Conservation (phyloP, 1,140 invertebrate species). For the Mya arenaria region DNA sequence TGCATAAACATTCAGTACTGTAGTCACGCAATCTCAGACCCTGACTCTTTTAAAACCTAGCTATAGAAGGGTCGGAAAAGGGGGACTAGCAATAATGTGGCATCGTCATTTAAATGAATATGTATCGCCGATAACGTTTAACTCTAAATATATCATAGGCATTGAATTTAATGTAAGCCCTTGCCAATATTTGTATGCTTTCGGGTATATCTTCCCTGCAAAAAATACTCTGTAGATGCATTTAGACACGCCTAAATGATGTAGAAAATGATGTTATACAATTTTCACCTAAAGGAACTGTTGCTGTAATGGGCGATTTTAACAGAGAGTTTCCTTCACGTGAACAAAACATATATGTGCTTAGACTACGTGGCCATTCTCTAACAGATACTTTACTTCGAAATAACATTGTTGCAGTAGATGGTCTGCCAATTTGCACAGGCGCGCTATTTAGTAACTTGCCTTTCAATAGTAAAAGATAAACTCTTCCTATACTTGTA, state of each 20-base stretch:
- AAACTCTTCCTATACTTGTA: neutral
- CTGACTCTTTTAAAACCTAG: neutral
- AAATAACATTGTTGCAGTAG: neutral
- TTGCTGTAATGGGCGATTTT: neutral
- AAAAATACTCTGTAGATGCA: neutral
- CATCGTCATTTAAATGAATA: neutral
- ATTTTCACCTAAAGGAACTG: neutral
- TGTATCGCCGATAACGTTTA: neutral
- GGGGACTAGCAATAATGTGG: neutral
- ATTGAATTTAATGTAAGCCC: neutral
- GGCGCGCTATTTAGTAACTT: neutral
- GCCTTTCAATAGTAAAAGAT: neutral
- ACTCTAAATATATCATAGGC: neutral
- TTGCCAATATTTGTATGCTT: neutral
- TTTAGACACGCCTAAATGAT: neutral
- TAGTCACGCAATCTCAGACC: neutral
- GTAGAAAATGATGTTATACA: neutral
- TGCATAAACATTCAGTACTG: neutral
- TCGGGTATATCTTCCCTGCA: neutral
- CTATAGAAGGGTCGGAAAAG: neutral
- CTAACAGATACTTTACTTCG: neutral
- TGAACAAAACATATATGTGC: neutral
- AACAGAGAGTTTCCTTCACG: neutral
- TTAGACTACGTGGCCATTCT: neutral
- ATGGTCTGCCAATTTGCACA: neutral